Base-by-base conservation (phyloP, 2,113 vertebrate genomes). In the Anguilla japonica region DNA sequence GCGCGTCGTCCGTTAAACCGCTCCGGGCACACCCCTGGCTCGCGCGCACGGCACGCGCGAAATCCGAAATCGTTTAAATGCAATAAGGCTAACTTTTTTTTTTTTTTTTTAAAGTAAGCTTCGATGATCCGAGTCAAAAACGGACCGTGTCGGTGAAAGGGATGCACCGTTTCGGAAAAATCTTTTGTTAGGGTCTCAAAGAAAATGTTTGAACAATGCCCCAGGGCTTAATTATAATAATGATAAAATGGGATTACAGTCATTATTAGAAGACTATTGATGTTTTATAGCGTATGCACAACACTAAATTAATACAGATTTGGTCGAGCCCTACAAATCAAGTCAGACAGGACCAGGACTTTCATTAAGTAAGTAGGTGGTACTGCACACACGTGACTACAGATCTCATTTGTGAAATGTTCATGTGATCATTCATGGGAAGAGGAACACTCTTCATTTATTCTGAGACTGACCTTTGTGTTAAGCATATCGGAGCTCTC, bases 401-500 rank as follows among this genome's bases (percentile, higher is more conserved):
- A 75, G 71, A 75, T 75, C 71, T n/a, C n/a, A n/a, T 75, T 34
- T 75, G 71, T 34, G 26, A 75, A 34, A 34, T 75, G 71, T 26
- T 26, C 20, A 67, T 26, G 60, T 9, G 22, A 9, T 26, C 60
- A 26, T 67, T 67, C 50, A 53, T 26, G 2, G 60, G 20, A 67
- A 67, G 22, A 5, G 22, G 3, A 20, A 60, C 15, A 4, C 13
- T 0, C 0, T 60, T 60, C 63, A 71, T 29, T 29, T 34, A 75
- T 13, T 75, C 9, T 34, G n/a, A 18, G 84, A 78, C 71, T 90
- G 87, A 90, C 89, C 87, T 89, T 88, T 84, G 86, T 85, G 82
- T 82, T 79, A 89, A 83, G 78, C 88, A 29, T 91, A 88, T 79
- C 83, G 90, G 43, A 83, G 84, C 87, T 88, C 89, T 85, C 85